A percentile compares a stretch with the other conserved stretches of the same genome.
phyloP scores from a whole-genome alignment of 2,113 vertebrate genomes.

The Caretta caretta region DNA sequence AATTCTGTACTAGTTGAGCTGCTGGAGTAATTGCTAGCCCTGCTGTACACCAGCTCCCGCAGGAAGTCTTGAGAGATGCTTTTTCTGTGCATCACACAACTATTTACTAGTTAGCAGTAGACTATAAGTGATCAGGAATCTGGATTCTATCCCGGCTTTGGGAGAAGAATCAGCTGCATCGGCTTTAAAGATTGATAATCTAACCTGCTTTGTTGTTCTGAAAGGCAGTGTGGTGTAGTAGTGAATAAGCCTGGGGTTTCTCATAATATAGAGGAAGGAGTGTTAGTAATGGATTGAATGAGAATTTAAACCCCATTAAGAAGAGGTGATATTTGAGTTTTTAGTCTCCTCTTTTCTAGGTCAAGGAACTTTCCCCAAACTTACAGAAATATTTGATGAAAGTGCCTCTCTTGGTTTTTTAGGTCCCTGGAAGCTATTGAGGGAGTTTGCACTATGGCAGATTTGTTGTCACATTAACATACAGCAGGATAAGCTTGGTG shows the following conservation, averaged over 20 bases:
- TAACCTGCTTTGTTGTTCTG: neutral
- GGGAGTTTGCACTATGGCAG: neutral
- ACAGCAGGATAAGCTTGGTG: neutral
- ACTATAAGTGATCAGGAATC: neutral
- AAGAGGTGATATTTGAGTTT: neutral
- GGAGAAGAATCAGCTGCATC: neutral
- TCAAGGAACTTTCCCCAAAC: neutral
- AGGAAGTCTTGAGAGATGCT: neutral
- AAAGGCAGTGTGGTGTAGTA: neutral
- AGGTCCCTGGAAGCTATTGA: neutral
- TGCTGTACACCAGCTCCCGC: neutral
- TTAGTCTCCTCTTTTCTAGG: neutral
- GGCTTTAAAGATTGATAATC: neutral
- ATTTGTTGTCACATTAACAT: neutral
- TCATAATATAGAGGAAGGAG: neutral
- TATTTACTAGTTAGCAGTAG: rapidly evolving
- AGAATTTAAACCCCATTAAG: neutral
- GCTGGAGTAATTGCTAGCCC: neutral
- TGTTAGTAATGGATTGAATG: neutral
- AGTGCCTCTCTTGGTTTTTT: neutral
- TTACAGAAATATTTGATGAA: neutral
- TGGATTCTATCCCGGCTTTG: neutral
- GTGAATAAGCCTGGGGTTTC: neutral
- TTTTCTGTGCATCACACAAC: rapidly evolving
- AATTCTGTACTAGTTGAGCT: neutral